phyloP scores from a whole-genome alignment of 92 coral and sea anemone species.

The Siderastrea radians region DNA sequence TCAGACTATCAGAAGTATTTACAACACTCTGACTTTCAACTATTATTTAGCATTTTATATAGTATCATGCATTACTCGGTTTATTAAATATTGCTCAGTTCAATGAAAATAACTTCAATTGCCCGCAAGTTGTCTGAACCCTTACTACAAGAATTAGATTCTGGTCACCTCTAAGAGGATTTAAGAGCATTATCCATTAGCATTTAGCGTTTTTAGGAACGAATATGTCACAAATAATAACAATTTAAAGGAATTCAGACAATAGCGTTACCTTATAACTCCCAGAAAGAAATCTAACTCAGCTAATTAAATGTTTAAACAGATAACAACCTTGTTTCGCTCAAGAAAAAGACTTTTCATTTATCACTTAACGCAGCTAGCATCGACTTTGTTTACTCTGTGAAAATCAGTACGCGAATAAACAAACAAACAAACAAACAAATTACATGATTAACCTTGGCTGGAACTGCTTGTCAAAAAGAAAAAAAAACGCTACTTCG shows the following conservation, averaged over 20 bases:
- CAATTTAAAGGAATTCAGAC: neutral
- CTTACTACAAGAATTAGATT: neutral
- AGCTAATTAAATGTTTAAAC: neutral
- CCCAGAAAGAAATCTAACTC: no score
- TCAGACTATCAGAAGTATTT: conserved; percentile 18
- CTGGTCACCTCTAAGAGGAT: no score
- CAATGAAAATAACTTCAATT: neutral
- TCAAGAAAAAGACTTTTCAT: neutral
- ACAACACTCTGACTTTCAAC: neutral
- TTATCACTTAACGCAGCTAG: neutral
- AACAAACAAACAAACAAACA: neutral
- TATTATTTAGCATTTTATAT: neutral
- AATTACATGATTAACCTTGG: neutral
- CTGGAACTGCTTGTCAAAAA: neutral
- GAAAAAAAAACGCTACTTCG: neutral
- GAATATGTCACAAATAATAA: neutral
- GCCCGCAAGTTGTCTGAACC: neutral
- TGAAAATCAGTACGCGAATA: neutral
- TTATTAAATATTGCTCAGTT: neutral
- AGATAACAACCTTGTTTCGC: neutral
- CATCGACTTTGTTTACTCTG: neutral
- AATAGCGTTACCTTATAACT: no score
- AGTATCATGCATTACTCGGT: neutral
- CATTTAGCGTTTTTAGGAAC: neutral
- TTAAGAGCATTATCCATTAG: neutral